These are phyloP conservation scores for Prolemur simus DNA, from an alignment of 2,113 vertebrate species.

Conservation along the genomic window DNA sequence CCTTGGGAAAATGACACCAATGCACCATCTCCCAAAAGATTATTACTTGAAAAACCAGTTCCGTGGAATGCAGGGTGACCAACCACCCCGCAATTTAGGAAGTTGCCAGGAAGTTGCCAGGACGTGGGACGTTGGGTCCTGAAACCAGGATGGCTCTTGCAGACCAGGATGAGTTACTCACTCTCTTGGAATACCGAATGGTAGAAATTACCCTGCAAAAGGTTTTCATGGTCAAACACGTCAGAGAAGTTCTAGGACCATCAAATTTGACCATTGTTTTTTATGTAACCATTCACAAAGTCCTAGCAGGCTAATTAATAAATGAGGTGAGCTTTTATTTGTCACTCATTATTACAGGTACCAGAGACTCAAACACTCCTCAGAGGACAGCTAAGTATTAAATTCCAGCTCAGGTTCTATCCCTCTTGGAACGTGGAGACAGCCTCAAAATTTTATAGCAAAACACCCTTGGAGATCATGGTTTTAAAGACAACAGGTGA, in stretches of 20 bases:
- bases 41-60: neutral
- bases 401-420: neutral
- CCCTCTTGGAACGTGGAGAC: neutral
- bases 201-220: neutral
- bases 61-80: neutral
- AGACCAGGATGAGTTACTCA: neutral
- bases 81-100: rapidly evolving
- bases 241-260: neutral
- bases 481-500: neutral
- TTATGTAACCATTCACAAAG: neutral
- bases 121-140: rapidly evolving
- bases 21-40: neutral
- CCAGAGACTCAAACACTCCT: too few relatives aligned
- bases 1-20: neutral
- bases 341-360: rapidly evolving
- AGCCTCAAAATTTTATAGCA: rapidly evolving
- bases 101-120: neutral
- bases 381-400: too few relatives aligned
- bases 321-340: neutral
- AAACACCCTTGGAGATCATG: neutral
- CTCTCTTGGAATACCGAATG: too few relatives aligned
- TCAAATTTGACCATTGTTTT: too few relatives aligned
- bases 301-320: neutral
- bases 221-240: rapidly evolving
- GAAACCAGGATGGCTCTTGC: neutral